Conservation (phyloP, 2,888 invertebrate genomes). For the Oxycera nigricornis region DNA sequence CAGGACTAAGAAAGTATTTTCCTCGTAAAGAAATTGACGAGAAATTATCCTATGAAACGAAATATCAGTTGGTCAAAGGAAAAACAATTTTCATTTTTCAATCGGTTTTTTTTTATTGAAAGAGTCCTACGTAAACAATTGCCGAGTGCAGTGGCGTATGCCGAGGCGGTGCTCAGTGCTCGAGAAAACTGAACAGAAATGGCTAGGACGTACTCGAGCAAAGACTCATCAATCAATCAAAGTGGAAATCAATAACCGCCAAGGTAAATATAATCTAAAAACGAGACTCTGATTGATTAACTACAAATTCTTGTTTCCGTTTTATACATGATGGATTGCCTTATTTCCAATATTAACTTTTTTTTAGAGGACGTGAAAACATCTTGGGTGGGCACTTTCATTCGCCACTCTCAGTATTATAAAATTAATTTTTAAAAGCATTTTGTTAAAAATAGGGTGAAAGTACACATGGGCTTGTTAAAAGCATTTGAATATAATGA, state of each 20-base stretch:
- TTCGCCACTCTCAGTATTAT: background rate
- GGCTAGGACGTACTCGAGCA: constrained; percentile 10
- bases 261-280: constrained; percentile 44
- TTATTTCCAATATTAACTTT: constrained; percentile 29
- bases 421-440: constrained; percentile 25
- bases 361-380: background rate
- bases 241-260: constrained; percentile 43
- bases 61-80: constrained; percentile 4
- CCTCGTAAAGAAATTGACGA: background rate
- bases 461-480: constrained; percentile 6
- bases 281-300: constrained; percentile 45
- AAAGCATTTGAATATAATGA: constrained; percentile 6
- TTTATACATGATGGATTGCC: constrained; percentile 41
- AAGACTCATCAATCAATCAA: constrained; percentile 43
- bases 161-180: background rate
- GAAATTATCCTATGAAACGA: background rate
- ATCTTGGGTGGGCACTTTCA: background rate
- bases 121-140: constrained; percentile 28
- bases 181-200: background rate
- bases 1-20: background rate
- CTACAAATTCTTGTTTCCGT: constrained; percentile 42
- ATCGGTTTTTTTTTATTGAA: constrained; percentile 1
- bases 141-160: background rate
- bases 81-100: constrained; percentile 36
- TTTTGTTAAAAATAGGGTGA: background rate